Conservation (phyloP, 2,113 vertebrate species). For the Gymnarchus niloticus region DNA sequence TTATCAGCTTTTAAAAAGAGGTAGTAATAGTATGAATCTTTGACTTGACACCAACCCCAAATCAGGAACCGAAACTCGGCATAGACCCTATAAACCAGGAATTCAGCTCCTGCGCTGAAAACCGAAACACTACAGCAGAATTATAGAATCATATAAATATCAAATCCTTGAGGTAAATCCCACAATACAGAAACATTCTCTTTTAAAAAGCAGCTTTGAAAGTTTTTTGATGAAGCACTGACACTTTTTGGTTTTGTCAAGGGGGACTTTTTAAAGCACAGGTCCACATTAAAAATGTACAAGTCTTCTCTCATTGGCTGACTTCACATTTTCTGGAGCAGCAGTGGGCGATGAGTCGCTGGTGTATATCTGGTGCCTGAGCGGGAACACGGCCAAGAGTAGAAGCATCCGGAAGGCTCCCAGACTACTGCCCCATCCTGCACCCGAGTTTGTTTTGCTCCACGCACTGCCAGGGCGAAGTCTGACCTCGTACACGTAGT, state of each 20-base stretch:
- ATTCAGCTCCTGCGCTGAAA: not conserved
- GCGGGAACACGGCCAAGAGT: not conserved
- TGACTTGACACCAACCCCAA: not conserved
- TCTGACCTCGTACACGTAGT: conserved; percentile 95
- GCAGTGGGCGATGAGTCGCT: not conserved
- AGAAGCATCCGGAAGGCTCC: not conserved
- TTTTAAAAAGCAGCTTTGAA: not conserved
- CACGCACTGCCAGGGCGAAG: not conserved
- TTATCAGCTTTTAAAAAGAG: not conserved
- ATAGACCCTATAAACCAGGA: not conserved
- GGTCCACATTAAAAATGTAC: not conserved
- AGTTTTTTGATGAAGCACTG: too few relatives aligned
- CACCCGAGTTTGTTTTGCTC: not conserved
- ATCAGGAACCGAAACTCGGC: not conserved
- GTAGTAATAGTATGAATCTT: too few relatives aligned
- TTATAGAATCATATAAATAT: not conserved
- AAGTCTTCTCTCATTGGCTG: not conserved
- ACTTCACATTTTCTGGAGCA: not conserved
- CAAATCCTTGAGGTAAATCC: not conserved
- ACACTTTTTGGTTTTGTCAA: not conserved
- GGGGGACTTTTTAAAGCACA: not conserved
- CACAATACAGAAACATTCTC: not conserved
- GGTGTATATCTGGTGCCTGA: not conserved
- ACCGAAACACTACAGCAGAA: not conserved
- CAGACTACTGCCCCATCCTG: too few relatives aligned